phyloP scores from a whole-genome alignment of 2,797 vertebrate genomes.

The Cossypha dichroa region DNA sequence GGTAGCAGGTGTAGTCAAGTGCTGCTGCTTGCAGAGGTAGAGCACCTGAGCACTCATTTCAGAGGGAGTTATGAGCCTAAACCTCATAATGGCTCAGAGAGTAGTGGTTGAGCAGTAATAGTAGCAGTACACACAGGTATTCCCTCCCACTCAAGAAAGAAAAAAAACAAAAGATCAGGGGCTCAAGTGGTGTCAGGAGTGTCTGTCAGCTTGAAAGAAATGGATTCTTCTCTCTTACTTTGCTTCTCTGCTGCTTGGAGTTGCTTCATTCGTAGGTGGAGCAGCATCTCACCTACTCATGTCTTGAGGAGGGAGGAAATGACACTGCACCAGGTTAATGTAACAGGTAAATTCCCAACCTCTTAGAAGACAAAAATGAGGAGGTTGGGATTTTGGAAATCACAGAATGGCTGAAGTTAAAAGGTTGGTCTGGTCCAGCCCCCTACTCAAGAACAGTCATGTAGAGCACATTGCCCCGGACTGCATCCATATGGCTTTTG shows the following conservation, averaged over 20 bases:
- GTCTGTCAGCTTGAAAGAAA: background rate
- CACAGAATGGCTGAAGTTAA: background rate
- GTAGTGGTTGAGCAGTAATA: background rate
- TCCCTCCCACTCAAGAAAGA: background rate
- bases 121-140: background rate
- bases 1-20: background rate
- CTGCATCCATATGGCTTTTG: background rate
- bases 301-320: background rate
- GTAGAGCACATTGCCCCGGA: rapidly evolving
- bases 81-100: background rate
- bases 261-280: background rate
- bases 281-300: background rate
- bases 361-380: background rate
- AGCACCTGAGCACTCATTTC: background rate
- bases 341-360: background rate
- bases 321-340: background rate
- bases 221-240: background rate
- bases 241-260: background rate
- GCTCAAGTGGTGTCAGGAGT: background rate
- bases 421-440: background rate
- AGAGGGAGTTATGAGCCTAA: background rate
- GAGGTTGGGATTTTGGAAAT: background rate
- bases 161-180: background rate
- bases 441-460: background rate
- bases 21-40: background rate